Conservation (phyloP, 2,888 invertebrate genomes). For the Disparrhopalites patrizii region DNA sequence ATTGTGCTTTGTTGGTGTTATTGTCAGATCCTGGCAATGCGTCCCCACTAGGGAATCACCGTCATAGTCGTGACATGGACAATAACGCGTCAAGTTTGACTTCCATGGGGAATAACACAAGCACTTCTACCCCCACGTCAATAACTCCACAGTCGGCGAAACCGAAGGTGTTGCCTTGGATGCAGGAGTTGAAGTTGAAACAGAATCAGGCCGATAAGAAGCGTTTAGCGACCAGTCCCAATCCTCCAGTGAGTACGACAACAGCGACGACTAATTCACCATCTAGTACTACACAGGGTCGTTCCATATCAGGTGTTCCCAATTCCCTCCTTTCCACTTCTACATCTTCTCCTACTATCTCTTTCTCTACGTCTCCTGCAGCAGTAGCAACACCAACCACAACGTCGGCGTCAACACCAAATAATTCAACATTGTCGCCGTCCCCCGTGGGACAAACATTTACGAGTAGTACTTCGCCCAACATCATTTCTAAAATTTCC, state of each 20-base stretch:
- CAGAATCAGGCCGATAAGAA: slow-evolving; percentile 57
- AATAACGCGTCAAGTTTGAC: slow-evolving; percentile 8
- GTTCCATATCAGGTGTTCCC: neutral
- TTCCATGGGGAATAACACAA: slow-evolving; percentile 23
- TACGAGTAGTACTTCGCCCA: slow-evolving; percentile 11
- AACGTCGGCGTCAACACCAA: slow-evolving; percentile 23
- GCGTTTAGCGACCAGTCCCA: slow-evolving; percentile 26
- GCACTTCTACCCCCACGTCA: no score
- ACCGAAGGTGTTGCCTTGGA: slow-evolving; percentile 64
- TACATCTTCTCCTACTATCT: neutral
- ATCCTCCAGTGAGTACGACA: slow-evolving; percentile 14
- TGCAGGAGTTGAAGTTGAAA: slow-evolving; percentile 73
- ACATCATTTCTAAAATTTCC: slow-evolving; percentile 1
- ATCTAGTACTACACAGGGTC: no score
- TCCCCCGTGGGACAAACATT: no score
- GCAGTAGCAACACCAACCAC: slow-evolving; percentile 15
- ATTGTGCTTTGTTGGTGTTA: neutral
- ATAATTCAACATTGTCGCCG: no score
- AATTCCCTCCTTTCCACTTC: slow-evolving; percentile 14
- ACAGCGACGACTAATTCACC: slow-evolving; percentile 6
- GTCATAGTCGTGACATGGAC: slow-evolving; percentile 32
- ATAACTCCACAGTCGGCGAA: slow-evolving; percentile 34
- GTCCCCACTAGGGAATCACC: slow-evolving; percentile 27
- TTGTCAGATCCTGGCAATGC: slow-evolving; percentile 10
- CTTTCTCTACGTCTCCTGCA: neutral